A percentile compares a stretch with the other conserved stretches of the same genome.
Evolutionary conservation across 2,888 invertebrate genomes (phyloP).

Genomic region (Hetaerina titia): DNA sequence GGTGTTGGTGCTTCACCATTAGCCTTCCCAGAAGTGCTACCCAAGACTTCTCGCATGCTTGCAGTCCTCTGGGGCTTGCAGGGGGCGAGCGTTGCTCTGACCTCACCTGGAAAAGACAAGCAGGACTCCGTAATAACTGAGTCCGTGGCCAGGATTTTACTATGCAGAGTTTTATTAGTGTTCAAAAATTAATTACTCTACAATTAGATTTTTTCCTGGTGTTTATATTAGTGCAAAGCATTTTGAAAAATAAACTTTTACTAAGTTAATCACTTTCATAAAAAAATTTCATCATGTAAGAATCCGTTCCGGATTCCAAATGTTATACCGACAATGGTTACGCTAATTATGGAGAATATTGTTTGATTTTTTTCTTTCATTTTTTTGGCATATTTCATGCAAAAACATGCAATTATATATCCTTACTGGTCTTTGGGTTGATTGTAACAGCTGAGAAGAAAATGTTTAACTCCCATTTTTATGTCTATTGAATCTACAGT

Average conservation of each 20-base stretch:
- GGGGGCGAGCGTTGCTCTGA: slow-evolving; percentile 88
- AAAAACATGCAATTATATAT: too few relatives aligned
- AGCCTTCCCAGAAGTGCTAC: not conserved
- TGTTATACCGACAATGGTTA: too few relatives aligned
- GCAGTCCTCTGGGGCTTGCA: slow-evolving; percentile 92
- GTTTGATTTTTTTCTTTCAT: too few relatives aligned
- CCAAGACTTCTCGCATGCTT: slow-evolving; percentile 84
- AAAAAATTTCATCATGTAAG: too few relatives aligned
- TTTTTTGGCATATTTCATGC: too few relatives aligned
- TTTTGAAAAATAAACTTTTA: not conserved
- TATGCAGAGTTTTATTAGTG: not conserved
- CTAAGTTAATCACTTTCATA: not conserved
- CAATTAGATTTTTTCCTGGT: not conserved
- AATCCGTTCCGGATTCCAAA: too few relatives aligned
- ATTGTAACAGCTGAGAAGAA: too few relatives aligned
- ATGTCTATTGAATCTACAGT: too few relatives aligned
- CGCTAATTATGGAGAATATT: too few relatives aligned
- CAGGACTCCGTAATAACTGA: slow-evolving; percentile 57
- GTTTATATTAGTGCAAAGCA: too few relatives aligned
- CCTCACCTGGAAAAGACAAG: slow-evolving; percentile 83
- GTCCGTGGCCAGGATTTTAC: slow-evolving; percentile 43
- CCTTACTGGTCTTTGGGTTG: too few relatives aligned
- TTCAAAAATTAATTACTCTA: not conserved
- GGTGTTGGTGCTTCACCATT: slow-evolving; percentile 19
- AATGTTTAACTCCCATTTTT: too few relatives aligned